Base-by-base conservation (phyloP, 2,113 vertebrate genomes). In the Osmerus mordax region DNA sequence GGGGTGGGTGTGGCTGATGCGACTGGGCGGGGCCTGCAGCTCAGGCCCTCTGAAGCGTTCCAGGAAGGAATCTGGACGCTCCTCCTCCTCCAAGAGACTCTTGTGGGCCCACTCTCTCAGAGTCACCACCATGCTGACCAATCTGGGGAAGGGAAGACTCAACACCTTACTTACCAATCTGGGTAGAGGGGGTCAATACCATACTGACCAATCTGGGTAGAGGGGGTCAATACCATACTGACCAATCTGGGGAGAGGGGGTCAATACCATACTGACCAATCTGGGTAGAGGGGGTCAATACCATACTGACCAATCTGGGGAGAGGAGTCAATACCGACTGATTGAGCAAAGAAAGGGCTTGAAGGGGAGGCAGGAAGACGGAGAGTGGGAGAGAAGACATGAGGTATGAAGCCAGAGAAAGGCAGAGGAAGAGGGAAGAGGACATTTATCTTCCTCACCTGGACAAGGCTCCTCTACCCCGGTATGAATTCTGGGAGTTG, bases 31-130 rank as follows among this genome's bases (percentile, higher is more conserved):
- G 0, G 86, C 78, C 70, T 92, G 94, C 8, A 94, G 72, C 61
- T 97, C 94, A 0, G 94, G 94, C 4, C 94, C 96, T 28, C 93
- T 90, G 47, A 99, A 97, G 11, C 96, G 92, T 75, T 98, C 95
- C 0, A 99, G 83, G 87, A 99, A 98, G 0, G 97, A 97, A 72
- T 99, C 97, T 0, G 95, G 94, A 2, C 92, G 82, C 69, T 93
- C 90, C 12, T 93, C 91, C 55, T 96, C 95, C 25, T 97, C 94
- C 0, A 86, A 87, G 70, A 95, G 81, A 77, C 93, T 93, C 84
- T 91, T 97, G 77, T 92, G 95, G 21, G 95, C 94, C 97, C 97
- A 98, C 54, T 94, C 93, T 79, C 96, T 90, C 72, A 99, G 89
- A 56, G 95, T 88, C 70, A 95, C 88, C 84, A 98, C 93, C 89